Evolutionary conservation across 2,113 vertebrate species (phyloP).

Genomic region (Ailuropoda melanoleuca): DNA sequence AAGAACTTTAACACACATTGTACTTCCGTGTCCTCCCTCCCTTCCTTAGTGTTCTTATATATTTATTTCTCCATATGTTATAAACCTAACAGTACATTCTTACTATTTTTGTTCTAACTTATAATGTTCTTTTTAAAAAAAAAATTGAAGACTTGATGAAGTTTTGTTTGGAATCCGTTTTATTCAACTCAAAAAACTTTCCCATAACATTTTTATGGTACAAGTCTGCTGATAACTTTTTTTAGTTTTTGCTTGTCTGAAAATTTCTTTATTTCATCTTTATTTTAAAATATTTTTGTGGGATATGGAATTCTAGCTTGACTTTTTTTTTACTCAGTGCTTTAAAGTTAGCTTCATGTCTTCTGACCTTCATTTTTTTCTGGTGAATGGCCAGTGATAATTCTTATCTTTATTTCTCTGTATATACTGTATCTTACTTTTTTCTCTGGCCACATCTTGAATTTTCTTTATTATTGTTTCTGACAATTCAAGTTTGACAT

Average conservation of each 20-base stretch:
- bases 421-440: background rate
- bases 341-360: background rate
- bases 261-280: background rate
- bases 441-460: background rate
- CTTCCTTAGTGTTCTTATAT: background rate
- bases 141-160: background rate
- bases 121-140: background rate
- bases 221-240: background rate
- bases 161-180: background rate
- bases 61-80: background rate
- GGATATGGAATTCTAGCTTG: background rate
- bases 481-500: background rate
- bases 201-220: background rate
- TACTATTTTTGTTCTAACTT: background rate
- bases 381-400: background rate
- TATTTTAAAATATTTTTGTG: background rate
- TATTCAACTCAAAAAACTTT: background rate
- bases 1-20: background rate
- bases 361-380: background rate
- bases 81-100: background rate
- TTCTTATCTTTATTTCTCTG: background rate
- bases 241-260: background rate
- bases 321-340: background rate
- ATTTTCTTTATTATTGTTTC: background rate
- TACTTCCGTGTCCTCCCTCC: background rate